A percentile compares a stretch with the other conserved stretches of the same genome.
Conservation (phyloP, 2,113 vertebrate species). For the Symphodus melops region DNA sequence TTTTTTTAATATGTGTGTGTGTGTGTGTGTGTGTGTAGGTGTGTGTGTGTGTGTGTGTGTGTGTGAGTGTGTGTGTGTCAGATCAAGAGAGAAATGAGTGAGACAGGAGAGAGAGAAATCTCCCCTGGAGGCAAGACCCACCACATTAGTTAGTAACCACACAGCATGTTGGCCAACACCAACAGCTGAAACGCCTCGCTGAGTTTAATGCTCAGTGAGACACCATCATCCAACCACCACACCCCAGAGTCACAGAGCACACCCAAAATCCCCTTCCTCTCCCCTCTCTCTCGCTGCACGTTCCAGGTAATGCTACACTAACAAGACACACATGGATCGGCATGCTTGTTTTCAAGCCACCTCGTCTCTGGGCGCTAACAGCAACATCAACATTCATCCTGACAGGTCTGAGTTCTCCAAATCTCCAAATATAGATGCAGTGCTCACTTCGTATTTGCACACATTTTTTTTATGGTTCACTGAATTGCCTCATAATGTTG, state of each 20-base stretch:
- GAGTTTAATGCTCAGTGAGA: slow-evolving; percentile 57
- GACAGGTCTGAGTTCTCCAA: slow-evolving; percentile 25
- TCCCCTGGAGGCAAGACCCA: slow-evolving; percentile 46
- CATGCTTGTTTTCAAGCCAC: slow-evolving; percentile 3
- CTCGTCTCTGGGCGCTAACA: neutral
- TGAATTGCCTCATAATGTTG: slow-evolving; percentile 46
- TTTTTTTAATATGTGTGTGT: slow-evolving; percentile 1
- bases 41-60: slow-evolving; percentile 3
- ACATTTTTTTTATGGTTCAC: slow-evolving; percentile 14
- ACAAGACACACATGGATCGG: slow-evolving; percentile 37
- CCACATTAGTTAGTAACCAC: slow-evolving; percentile 60
- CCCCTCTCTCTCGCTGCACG: neutral
- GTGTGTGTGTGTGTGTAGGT: neutral
- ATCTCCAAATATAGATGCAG: slow-evolving; percentile 54
- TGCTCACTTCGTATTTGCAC: slow-evolving; percentile 18
- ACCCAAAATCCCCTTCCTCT: slow-evolving; percentile 47
- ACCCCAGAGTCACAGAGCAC: slow-evolving; percentile 35
- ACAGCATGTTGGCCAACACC: slow-evolving; percentile 65
- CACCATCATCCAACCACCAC: slow-evolving; percentile 53
- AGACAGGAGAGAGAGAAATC: slow-evolving; percentile 23
- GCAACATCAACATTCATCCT: slow-evolving; percentile 19
- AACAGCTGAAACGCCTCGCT: slow-evolving; percentile 65
- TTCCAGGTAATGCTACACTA: slow-evolving; percentile 39
- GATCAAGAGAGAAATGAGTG: slow-evolving; percentile 8
- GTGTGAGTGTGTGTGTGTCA: slow-evolving; percentile 9